phyloP scores from a whole-genome alignment of 1,140 invertebrate genomes.

The Drosophila murphyi region DNA sequence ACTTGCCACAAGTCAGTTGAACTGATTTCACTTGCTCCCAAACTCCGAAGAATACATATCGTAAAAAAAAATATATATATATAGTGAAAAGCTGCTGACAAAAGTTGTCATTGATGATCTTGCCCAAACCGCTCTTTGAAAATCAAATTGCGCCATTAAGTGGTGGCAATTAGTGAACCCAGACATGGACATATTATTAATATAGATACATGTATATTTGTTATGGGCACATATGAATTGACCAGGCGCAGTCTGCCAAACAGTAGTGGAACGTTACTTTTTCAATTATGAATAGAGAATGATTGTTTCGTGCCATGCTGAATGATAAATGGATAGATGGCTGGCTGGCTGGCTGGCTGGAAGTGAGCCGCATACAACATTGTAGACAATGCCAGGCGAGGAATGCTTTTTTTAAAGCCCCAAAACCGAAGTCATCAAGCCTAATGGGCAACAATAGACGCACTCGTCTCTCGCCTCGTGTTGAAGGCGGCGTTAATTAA shows the following conservation, averaged over 20 bases:
- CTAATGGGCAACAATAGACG: slow-evolving; percentile 58
- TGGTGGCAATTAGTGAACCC: slow-evolving; percentile 70
- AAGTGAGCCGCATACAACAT: slow-evolving; percentile 9
- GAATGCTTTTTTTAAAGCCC: slow-evolving; percentile 18
- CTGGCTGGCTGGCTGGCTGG: background rate
- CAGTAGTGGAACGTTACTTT: slow-evolving; percentile 75
- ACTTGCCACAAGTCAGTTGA: slow-evolving; percentile 24
- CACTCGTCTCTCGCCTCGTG: slow-evolving; percentile 26
- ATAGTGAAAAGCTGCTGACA: slow-evolving; percentile 79
- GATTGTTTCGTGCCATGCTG: slow-evolving; percentile 59
- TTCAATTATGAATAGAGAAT: slow-evolving; percentile 82
- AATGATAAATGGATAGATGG: slow-evolving; percentile 47
- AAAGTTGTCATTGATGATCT: slow-evolving; percentile 78
- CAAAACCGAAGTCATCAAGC: slow-evolving; percentile 46
- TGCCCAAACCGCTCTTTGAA: slow-evolving; percentile 59
- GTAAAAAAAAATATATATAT: slow-evolving; percentile 3
- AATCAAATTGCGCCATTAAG: slow-evolving; percentile 80
- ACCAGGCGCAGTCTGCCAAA: slow-evolving; percentile 51
- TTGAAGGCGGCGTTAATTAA: slow-evolving; percentile 61
- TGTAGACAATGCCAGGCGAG: slow-evolving; percentile 10
- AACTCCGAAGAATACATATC: background rate
- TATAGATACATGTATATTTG: background rate
- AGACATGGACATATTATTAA: slow-evolving; percentile 20
- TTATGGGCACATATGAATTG: background rate
- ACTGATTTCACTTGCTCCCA: slow-evolving; percentile 51